Conservation (phyloP, 1,140 invertebrate genomes). For the Formica selysi region DNA sequence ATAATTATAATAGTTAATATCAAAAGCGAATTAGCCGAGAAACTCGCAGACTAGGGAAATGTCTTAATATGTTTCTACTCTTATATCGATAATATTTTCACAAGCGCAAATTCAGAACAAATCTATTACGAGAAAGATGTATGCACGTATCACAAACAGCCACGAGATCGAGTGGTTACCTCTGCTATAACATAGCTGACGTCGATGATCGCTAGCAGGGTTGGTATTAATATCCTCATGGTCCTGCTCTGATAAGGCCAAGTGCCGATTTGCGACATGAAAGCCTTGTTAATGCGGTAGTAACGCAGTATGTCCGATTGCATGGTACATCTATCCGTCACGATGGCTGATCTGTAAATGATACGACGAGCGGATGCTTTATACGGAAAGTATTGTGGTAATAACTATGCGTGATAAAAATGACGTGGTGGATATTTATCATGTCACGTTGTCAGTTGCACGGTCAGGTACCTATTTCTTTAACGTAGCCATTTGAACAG, state of each 20-base stretch:
- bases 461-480: neutral
- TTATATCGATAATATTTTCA: neutral
- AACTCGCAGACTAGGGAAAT: neutral
- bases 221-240: neutral
- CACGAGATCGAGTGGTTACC: neutral
- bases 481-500: neutral
- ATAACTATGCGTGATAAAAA: neutral
- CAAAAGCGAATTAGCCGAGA: neutral
- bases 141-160: neutral
- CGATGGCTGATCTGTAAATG: neutral
- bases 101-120: neutral
- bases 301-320: neutral
- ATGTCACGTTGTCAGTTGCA: neutral
- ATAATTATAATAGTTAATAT: neutral
- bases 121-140: neutral
- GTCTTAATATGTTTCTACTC: neutral
- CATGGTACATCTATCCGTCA: neutral
- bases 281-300: neutral
- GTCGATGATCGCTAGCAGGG: neutral
- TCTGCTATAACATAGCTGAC: neutral
- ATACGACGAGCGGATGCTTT: neutral
- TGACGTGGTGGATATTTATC: neutral
- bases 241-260: conserved; percentile 1
- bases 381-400: neutral
- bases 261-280: conserved; percentile 7